Evolutionary conservation across 2,888 invertebrate genomes (phyloP), one percentile per base, ranked within the genome.

Genomic region (Drosophila incognita): DNA sequence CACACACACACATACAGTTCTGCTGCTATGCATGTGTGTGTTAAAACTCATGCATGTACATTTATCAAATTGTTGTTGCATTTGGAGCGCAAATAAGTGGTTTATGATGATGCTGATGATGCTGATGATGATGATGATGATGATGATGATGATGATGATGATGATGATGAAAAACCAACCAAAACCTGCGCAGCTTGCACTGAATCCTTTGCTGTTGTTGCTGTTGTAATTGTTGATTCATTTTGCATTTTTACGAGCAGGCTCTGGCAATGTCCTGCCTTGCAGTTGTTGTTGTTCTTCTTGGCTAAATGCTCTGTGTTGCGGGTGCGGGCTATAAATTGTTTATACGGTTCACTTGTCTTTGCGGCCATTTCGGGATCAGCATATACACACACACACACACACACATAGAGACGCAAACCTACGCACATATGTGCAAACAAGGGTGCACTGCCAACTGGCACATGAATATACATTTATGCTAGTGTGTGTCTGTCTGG

Each of bases 61-160:
- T 85, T 77, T 89, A 85, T 85, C 87, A 84, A 89, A 79, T 76
- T 82, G 83, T 84, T 87, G 82, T 74, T 88, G 84, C 82, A 87
- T 87, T 89, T 85, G 82, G 84, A 89, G 89, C 89, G 89, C 87
- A 85, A 85, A 89, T 85, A 85, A 86, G 87, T 89, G 85, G 85
- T 89, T 85, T 85, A 85, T 89, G 87, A 89, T 85, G 87, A 85
- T 89, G 84, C 75, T 13, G 21, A 42, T 13, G 42, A 21, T 11
- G 21, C n/a, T 10, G n/a, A 46, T 24, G 46, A 21, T 21, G 46
- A 59, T 27, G 4, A 27, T 27, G 27, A 27, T 27, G 27, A 4
- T 27, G 4, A 27, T 27, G 27, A 15, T 36, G 36, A n/a, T 10
- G n/a, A 46, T 21, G 46, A 21, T 21, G 21, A 21, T 21, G 21